Evolutionary conservation across 2,888 invertebrate species (phyloP), one percentile per base, ranked within the genome.

Genomic region (Gymnoscelis rufifasciata): DNA sequence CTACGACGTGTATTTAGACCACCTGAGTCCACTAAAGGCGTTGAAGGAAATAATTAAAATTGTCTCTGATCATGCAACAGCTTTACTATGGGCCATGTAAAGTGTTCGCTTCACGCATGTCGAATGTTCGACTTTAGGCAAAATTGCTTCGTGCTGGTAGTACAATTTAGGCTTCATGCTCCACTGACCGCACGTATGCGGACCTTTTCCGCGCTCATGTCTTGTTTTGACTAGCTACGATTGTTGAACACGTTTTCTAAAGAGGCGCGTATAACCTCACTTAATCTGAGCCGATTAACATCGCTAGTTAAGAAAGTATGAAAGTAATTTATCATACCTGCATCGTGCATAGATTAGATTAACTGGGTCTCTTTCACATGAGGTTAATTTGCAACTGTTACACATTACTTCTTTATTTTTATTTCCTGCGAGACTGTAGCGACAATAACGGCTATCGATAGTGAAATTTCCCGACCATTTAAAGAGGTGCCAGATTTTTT

Each of bases 161-260:
- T 28, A 30, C 29, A 31, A 38, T 33, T 30, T 30, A 37, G 37
- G 40, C 26, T 59, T 52, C 68, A 72, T 66, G 74, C 64, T 72
- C 59, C 49, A 64, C 64, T 68, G 65, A 68, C 47, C 54, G 59
- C 64, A 45, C 65, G 69, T 62, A 68, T 71, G 71, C 68, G 57
- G 57, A 59, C 59, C 57, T 66, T 64, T 78, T 77, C 78, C 77
- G 72, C 72, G 63, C 75, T 74, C 73, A 70, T 71, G 74, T 57
- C 31, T 38, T 48, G 43, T 43, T 58, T 68, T 60, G 65, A 64
- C 72, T 73, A 60, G 57, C 60, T 48, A 52, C 56, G 62, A 61
- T 61, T 58, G 57, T 65, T 65, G 52, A 56, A 52, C 48, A 43
- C 51, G 52, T 57, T 56, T 43, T 55, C 52, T 49, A 54, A 55